Percentiles rank a stretch among this genome's conserved stretches.
These are phyloP conservation scores for Anas platyrhynchos DNA, from an alignment of 2,113 vertebrate genomes.

Conservation along the genomic window DNA sequence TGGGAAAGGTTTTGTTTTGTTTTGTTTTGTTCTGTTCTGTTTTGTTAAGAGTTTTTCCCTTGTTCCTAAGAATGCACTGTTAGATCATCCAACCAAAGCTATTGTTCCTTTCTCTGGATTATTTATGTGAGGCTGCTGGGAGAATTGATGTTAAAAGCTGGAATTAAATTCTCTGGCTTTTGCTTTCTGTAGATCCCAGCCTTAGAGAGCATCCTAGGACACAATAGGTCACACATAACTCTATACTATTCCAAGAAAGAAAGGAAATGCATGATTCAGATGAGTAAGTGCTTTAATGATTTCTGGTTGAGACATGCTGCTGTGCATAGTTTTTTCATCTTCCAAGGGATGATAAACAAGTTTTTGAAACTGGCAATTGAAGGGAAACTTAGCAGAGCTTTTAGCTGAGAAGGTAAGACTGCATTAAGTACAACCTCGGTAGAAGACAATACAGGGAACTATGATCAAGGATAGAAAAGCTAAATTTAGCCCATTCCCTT, in stretches of 20 bases:
- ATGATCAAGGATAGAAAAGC: not conserved
- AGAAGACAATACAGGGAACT: conserved; percentile 35
- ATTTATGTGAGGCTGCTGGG: not conserved
- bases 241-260: not conserved
- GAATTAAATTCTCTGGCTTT: not conserved
- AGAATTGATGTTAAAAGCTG: not conserved
- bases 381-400: not conserved
- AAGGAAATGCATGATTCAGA: not conserved
- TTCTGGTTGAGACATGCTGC: not conserved
- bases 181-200: not conserved
- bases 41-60: not conserved
- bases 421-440: not conserved
- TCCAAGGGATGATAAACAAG: not conserved
- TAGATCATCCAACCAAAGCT: not conserved
- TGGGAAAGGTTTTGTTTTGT: not conserved
- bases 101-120: not conserved
- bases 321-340: not conserved
- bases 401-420: not conserved
- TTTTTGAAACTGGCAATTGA: not conserved
- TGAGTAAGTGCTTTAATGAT: not conserved
- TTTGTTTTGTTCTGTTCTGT: not conserved
- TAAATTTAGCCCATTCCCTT: conserved; percentile 19
- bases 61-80: not conserved
- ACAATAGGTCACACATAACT: not conserved
- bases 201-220: not conserved